Percentiles rank a stretch among this genome's conserved stretches.
Conservation (phyloP, 2,113 vertebrate genomes). For the Corythoichthys intestinalis region DNA sequence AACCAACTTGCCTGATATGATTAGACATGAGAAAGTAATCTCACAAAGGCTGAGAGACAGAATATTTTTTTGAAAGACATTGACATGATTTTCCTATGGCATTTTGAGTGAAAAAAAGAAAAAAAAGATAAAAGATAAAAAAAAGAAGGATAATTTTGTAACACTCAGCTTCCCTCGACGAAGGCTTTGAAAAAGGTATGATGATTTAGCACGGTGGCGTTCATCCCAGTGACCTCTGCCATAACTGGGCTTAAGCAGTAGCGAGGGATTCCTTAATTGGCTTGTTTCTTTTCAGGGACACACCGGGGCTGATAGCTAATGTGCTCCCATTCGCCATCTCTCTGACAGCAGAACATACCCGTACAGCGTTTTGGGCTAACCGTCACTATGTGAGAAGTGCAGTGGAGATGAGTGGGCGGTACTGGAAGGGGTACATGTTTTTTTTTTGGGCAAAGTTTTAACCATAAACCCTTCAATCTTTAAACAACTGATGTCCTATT, state of each 20-base stretch:
- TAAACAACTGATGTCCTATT: not conserved
- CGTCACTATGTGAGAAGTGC: conserved; percentile 50
- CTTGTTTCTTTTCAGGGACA: conserved; percentile 75
- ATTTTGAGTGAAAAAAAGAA: conserved; percentile 51
- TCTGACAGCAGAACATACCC: conserved; percentile 61
- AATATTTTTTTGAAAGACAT: conserved; percentile 49
- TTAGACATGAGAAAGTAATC: conserved; percentile 46
- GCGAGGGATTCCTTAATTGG: conserved; percentile 73
- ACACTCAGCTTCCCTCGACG: conserved; percentile 50
- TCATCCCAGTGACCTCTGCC: conserved; percentile 70
- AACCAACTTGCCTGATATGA: conserved; percentile 51
- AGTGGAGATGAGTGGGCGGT: conserved; percentile 14
- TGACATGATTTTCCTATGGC: conserved; percentile 24
- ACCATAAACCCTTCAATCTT: not conserved
- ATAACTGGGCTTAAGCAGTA: conserved; percentile 72
- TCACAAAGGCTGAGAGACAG: conserved; percentile 30
- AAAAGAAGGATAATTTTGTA: conserved; percentile 51
- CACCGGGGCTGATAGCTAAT: conserved; percentile 67
- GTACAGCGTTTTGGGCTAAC: conserved; percentile 63
- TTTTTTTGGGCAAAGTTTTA: not conserved
- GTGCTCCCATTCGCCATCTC: conserved; percentile 65
- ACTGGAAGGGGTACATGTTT: conserved; percentile 34
- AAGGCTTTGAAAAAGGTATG: conserved; percentile 58
- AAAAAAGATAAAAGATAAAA: too few species aligned
- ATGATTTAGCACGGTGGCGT: conserved; percentile 65